A percentile compares a stretch with the other conserved stretches of the same genome.
Evolutionary conservation across 2,797 vertebrate species (phyloP).

Genomic region (Eulemur albifrons): DNA sequence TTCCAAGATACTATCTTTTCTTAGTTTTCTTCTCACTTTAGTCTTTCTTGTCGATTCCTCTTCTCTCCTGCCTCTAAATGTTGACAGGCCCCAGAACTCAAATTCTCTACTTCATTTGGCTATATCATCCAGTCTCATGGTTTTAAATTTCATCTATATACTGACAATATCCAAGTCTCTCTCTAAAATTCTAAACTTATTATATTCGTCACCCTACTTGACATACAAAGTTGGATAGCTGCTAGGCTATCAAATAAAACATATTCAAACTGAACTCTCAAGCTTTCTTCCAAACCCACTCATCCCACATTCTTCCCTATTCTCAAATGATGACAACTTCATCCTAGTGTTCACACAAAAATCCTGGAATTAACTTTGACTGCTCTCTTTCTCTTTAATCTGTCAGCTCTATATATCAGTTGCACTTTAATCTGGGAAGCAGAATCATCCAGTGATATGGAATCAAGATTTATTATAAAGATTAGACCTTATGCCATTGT

Average conservation of each 20-base stretch:
- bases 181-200: background rate
- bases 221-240: background rate
- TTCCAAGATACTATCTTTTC: background rate
- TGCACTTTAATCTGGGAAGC: background rate
- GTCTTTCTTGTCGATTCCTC: background rate
- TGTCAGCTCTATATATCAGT: background rate
- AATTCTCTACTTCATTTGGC: background rate
- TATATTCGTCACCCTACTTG: background rate
- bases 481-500: background rate
- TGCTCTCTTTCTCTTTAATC: background rate
- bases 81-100: background rate
- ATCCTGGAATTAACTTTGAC: background rate
- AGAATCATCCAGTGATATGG: background rate
- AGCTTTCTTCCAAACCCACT: background rate
- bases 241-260: background rate
- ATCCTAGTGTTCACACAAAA: too few relatives aligned
- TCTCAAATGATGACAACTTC: too few relatives aligned
- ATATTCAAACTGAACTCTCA: background rate
- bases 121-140: background rate
- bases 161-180: background rate
- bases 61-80: background rate
- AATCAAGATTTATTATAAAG: background rate
- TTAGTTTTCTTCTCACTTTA: background rate
- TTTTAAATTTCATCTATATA: background rate
- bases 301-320: background rate